Base-by-base conservation (phyloP, 2,888 invertebrate species). In the Campaea margaritaria region DNA sequence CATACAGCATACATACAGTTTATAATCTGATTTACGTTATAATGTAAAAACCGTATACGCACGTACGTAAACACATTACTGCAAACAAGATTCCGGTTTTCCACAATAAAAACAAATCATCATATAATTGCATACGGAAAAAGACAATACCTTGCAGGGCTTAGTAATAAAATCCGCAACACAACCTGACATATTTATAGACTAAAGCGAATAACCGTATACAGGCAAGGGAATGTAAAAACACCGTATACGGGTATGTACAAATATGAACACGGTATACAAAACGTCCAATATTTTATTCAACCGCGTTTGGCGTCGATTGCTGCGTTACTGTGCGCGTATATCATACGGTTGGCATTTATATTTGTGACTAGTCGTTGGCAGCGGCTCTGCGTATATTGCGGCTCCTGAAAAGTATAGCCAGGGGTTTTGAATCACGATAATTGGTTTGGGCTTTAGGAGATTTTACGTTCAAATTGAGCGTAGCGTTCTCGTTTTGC, bases 201-300 rank as follows among this genome's bases (percentile, higher is more conserved):
- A 36, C 21, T 45, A 39, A 39, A 41, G 16, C 27, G 0, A 15
- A 45, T 5, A 38, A 16, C 46, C 27, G 27, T 15, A 31, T 13
- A 13, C 11, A 31, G 16, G 39, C 10, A 39, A 14, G 31, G 31
- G 41, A 16, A 39, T 39, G n/a, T 52, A 39, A 11, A 28, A 15
- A 42, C 8, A 5, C 28, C 27, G 27, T 13, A 28, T 28, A 16
- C 10, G 16, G 14, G 13, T 13, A 36, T 21, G 38, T 21, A 53
- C 34, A 2, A 2, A 5, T 21, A 21, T 21, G 43, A 28, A 38
- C 43, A 28, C 14, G 9, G 42, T 16, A 45, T 15, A 45, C 21
- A 44, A 39, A 55, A 46, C 51, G 42, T 56, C 13, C 9, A 16
- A 61, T 56, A 52, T 52, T 57, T 61, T 61, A 61, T 61, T 61